Conservation (phyloP, 2,888 invertebrate genomes). For the Gerris lacustris region DNA sequence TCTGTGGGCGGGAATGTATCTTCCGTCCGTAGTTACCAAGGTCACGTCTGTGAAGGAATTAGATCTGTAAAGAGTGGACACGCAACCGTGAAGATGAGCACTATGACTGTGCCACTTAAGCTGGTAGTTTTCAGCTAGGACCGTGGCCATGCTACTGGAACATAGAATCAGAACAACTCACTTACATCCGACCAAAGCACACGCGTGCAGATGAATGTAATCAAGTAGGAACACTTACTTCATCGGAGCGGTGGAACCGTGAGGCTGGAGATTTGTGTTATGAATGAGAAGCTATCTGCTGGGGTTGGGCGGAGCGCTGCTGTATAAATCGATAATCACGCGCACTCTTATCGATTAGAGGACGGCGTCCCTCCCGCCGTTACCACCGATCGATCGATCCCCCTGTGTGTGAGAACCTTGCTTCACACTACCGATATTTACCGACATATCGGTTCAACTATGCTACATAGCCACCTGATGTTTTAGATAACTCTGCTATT, state of each 20-base stretch:
- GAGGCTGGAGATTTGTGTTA: constrained; percentile 3
- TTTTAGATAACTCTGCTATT: no score
- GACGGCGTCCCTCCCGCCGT: neutral
- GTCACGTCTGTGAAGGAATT: constrained; percentile 74
- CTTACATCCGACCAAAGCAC: neutral
- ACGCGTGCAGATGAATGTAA: neutral
- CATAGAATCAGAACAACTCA: constrained; percentile 15
- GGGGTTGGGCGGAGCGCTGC: neutral
- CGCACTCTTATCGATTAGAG: constrained; percentile 30
- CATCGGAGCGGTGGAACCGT: neutral
- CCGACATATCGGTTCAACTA: neutral
- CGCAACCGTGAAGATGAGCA: constrained; percentile 67
- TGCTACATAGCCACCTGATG: no score
- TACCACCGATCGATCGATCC: constrained; percentile 3
- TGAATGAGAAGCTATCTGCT: neutral
- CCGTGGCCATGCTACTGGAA: constrained; percentile 40
- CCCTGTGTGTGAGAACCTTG: neutral
- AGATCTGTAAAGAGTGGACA: constrained; percentile 61
- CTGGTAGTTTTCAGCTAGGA: constrained; percentile 64
- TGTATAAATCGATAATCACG: constrained; percentile 31
- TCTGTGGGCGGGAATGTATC: constrained; percentile 71
- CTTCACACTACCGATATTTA: neutral
- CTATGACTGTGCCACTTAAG: constrained; percentile 81
- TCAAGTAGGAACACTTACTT: neutral
- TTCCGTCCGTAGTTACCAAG: constrained; percentile 63